Evolutionary conservation across 2,888 invertebrate genomes (phyloP).

Genomic region (Drosophila diplacantha): DNA sequence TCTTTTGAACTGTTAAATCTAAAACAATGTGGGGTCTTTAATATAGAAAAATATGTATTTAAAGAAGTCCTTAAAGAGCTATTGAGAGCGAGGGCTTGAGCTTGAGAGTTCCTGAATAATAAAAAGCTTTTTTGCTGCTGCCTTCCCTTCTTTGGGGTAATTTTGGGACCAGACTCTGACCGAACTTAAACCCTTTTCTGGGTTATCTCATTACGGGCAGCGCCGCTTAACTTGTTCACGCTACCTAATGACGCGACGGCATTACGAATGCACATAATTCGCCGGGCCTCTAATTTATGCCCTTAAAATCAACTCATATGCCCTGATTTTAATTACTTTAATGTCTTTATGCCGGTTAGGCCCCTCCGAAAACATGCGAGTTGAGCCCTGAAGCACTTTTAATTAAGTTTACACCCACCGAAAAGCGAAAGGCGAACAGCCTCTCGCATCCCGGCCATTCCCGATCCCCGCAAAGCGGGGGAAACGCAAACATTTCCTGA

Average conservation of each 20-base stretch:
- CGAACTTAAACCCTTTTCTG: not conserved
- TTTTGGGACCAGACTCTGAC: not conserved
- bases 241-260: conserved; percentile 20
- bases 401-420: conserved; percentile 59
- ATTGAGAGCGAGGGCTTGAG: not conserved
- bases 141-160: not conserved
- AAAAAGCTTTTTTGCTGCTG: not conserved
- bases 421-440: conserved; percentile 9
- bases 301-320: conserved; percentile 46
- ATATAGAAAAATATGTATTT: not conserved
- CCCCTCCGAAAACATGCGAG: conserved; percentile 37
- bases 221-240: not conserved
- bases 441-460: conserved; percentile 20
- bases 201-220: conserved; percentile 1
- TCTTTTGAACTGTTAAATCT: not conserved
- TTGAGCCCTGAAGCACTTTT: conserved; percentile 52
- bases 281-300: conserved; percentile 45
- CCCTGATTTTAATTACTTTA: conserved; percentile 62
- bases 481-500: conserved; percentile 47
- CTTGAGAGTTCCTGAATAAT: not conserved
- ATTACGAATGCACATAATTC: conserved; percentile 43
- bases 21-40: too few species aligned
- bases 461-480: conserved; percentile 5
- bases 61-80: not conserved
- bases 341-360: conserved; percentile 44